Conservation (phyloP, 2,888 invertebrate species). For the Heliconius aoede region DNA sequence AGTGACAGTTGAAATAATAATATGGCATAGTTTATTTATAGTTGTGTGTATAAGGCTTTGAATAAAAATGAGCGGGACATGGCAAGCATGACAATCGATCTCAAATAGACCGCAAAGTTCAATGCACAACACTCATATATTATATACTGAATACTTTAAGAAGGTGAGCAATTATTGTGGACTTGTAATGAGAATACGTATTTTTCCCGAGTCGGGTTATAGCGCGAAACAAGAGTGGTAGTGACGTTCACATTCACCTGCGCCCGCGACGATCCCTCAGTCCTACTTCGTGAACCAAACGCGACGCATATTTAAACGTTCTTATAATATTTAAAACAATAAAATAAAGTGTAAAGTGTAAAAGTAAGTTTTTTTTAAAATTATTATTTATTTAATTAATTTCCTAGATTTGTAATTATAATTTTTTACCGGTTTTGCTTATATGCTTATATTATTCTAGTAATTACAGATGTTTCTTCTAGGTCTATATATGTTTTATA, state of each 20-base stretch:
- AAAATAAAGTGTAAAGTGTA: constrained; percentile 64
- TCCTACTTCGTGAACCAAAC: constrained; percentile 65
- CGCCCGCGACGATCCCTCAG: constrained; percentile 72
- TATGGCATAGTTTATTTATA: constrained; percentile 44
- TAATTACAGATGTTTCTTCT: constrained; percentile 12
- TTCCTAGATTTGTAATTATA: neutral
- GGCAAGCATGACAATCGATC: constrained; percentile 66
- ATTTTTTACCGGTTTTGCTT: neutral
- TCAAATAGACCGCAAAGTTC: constrained; percentile 77
- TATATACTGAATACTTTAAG: constrained; percentile 64
- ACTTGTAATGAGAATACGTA: constrained; percentile 57
- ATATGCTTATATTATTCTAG: neutral
- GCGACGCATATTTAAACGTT: constrained; percentile 60
- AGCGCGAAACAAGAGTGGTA: constrained; percentile 76
- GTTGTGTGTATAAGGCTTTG: constrained; percentile 50
- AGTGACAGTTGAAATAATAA: constrained; percentile 38
- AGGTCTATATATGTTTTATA: constrained; percentile 3
- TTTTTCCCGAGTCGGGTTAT: constrained; percentile 60
- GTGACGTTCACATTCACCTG: constrained; percentile 78
- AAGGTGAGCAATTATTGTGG: constrained; percentile 56
- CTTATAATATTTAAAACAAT: constrained; percentile 49
- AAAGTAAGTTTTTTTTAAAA: constrained; percentile 47
- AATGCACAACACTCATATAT: constrained; percentile 65
- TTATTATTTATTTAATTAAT: constrained; percentile 8
- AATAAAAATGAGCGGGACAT: constrained; percentile 63